Percentiles rank a stretch among this genome's conserved stretches.
phyloP scores from a whole-genome alignment of 2,888 invertebrate genomes.

The Acanthoscelides obtectus region DNA sequence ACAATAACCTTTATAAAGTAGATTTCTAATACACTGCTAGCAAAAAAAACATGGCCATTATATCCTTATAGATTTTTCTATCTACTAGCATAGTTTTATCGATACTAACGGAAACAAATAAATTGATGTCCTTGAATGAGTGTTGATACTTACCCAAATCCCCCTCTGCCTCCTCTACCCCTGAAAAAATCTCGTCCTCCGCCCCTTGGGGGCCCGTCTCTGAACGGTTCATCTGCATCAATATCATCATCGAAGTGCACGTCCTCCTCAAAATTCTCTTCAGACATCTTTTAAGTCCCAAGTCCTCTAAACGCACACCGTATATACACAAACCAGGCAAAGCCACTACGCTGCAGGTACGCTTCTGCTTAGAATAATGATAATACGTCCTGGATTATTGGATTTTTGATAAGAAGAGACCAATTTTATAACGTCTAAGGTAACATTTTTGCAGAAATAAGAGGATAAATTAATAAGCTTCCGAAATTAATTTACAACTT shows the following conservation, averaged over 20 bases:
- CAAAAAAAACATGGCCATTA: too few species aligned
- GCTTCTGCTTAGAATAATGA: neutral
- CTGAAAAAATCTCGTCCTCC: slow-evolving; percentile 48
- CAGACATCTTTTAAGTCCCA: slow-evolving; percentile 13
- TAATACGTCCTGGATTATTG: neutral
- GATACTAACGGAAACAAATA: neutral
- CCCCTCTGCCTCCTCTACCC: slow-evolving; percentile 47
- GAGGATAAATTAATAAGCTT: too few species aligned
- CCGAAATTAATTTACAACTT: too few species aligned
- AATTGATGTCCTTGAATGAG: neutral
- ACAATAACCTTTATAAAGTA: too few species aligned
- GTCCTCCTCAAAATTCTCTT: slow-evolving; percentile 40
- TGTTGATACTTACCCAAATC: slow-evolving; percentile 47
- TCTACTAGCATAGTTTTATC: too few species aligned
- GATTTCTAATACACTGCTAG: too few species aligned
- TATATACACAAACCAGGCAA: too few species aligned
- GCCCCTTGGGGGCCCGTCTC: neutral
- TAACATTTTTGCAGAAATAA: neutral
- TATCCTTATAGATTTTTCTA: too few species aligned
- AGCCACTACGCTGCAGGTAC: neutral
- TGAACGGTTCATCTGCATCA: slow-evolving; percentile 21
- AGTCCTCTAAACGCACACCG: neutral
- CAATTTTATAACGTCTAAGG: neutral
- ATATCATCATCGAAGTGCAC: slow-evolving; percentile 42
- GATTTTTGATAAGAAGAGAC: neutral